Evolutionary conservation across 1,140 invertebrate species (phyloP).

Genomic region (Pseudomyrmex concolor): DNA sequence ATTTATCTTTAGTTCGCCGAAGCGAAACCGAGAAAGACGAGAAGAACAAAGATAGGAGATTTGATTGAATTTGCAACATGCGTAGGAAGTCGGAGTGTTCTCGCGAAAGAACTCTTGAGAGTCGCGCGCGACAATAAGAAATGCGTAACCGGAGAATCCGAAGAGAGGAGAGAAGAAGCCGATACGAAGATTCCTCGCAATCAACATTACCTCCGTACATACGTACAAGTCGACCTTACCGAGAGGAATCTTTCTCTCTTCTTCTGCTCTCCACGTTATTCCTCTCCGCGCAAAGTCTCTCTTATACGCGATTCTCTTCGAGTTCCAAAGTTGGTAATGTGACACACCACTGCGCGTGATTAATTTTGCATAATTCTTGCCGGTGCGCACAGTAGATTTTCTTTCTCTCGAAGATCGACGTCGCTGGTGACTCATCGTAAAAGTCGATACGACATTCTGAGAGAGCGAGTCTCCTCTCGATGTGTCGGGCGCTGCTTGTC

Average conservation of each 20-base stretch:
- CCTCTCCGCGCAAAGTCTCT: neutral
- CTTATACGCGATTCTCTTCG: constrained; percentile 30
- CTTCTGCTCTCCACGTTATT: constrained; percentile 17
- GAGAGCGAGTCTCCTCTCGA: neutral
- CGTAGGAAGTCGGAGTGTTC: constrained; percentile 13
- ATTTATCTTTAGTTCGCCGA: neutral
- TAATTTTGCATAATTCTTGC: constrained; percentile 53
- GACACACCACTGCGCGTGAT: constrained; percentile 9
- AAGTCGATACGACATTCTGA: constrained; percentile 23
- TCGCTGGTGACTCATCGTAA: neutral
- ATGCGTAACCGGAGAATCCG: constrained; percentile 32
- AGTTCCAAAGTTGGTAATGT: constrained; percentile 42
- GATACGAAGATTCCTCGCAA: constrained; percentile 74
- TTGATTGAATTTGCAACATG: constrained; percentile 11
- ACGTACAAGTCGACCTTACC: constrained; percentile 38
- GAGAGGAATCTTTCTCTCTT: constrained; percentile 57
- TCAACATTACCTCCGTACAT: constrained; percentile 72
- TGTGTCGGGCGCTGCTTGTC: neutral
- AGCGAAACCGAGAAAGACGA: constrained; percentile 34
- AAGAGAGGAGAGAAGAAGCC: constrained; percentile 46
- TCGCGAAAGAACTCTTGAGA: constrained; percentile 43
- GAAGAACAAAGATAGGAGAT: constrained; percentile 31
- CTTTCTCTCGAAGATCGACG: constrained; percentile 24
- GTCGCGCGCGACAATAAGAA: constrained; percentile 66
- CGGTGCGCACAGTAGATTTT: neutral